Evolutionary conservation across 2,113 vertebrate genomes (phyloP).

Genomic region (Lasiurus borealis): DNA sequence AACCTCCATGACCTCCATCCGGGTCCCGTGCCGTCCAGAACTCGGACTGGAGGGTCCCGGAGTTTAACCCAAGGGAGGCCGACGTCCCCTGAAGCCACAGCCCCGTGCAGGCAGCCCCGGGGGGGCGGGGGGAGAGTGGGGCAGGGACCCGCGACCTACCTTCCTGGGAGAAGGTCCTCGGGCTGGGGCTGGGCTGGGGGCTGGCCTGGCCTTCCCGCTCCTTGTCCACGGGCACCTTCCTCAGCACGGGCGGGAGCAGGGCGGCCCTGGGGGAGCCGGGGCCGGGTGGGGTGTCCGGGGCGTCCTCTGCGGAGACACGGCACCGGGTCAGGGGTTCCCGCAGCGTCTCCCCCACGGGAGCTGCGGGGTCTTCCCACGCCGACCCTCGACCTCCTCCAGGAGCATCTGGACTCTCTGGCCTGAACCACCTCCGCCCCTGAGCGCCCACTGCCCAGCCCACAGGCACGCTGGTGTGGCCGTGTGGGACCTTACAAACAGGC

Average conservation of each 20-base stretch:
- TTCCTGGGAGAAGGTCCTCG: conserved; percentile 91
- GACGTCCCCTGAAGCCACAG: background rate
- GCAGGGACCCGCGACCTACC: conserved; percentile 83
- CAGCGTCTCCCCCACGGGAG: background rate
- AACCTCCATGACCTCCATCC: too few species aligned
- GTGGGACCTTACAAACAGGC: background rate
- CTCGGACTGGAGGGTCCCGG: background rate
- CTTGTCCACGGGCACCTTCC: conserved; percentile 92
- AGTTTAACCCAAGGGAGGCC: background rate
- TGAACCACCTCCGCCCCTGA: rapidly evolving
- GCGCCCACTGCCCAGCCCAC: rapidly evolving
- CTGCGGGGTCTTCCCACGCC: background rate
- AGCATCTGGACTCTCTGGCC: background rate
- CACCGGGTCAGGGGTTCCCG: too few species aligned
- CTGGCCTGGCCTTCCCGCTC: conserved; percentile 91
- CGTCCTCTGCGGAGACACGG: conserved; percentile 89
- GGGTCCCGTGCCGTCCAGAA: background rate
- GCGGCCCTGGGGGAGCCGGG: conserved; percentile 89
- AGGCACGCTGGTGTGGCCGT: rapidly evolving
- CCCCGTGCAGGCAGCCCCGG: too few species aligned
- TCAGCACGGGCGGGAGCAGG: conserved; percentile 89
- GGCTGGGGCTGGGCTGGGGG: conserved; percentile 85
- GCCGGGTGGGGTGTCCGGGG: conserved; percentile 90
- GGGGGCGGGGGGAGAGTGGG: too few species aligned
- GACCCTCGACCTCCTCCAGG: background rate